A percentile compares a stretch with the other conserved stretches of the same genome.
Evolutionary conservation across 2,797 vertebrate genomes (phyloP).

Genomic region (Manis crassicaudata): DNA sequence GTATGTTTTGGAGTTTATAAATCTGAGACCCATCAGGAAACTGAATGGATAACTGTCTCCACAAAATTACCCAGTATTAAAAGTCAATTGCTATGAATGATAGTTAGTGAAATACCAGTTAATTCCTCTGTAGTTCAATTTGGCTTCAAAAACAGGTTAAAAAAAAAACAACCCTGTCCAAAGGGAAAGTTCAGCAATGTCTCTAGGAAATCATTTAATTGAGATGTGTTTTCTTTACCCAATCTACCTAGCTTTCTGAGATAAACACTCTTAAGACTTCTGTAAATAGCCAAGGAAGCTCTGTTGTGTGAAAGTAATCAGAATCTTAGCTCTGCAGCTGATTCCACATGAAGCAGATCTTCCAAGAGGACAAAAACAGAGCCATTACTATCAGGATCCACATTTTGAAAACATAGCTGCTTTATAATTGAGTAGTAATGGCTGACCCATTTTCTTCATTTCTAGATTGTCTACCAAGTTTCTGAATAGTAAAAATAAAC

Average conservation of each 20-base stretch:
- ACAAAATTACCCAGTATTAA: not conserved
- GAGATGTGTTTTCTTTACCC: not conserved
- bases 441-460: not conserved
- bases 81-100: constrained; percentile 13
- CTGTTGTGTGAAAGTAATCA: constrained; percentile 49
- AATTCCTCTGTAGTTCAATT: constrained; percentile 18
- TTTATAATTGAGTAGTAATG: not conserved
- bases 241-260: constrained; percentile 14
- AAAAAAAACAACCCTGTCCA: not conserved
- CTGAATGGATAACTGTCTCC: not conserved
- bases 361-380: not conserved
- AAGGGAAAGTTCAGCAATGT: constrained; percentile 13
- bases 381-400: not conserved
- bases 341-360: not conserved
- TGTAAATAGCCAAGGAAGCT: constrained; percentile 65
- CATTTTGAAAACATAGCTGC: not conserved
- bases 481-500: not conserved
- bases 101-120: constrained; percentile 37
- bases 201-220: constrained; percentile 46
- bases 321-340: constrained; percentile 35
- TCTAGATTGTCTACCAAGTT: not conserved
- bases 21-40: not conserved
- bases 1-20: not conserved
- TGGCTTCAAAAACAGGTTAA: not conserved
- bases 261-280: constrained; percentile 63